A percentile compares a stretch with the other conserved stretches of the same genome.
Conservation (phyloP, 2,888 invertebrate species). For the Drosophila kanekoi region DNA sequence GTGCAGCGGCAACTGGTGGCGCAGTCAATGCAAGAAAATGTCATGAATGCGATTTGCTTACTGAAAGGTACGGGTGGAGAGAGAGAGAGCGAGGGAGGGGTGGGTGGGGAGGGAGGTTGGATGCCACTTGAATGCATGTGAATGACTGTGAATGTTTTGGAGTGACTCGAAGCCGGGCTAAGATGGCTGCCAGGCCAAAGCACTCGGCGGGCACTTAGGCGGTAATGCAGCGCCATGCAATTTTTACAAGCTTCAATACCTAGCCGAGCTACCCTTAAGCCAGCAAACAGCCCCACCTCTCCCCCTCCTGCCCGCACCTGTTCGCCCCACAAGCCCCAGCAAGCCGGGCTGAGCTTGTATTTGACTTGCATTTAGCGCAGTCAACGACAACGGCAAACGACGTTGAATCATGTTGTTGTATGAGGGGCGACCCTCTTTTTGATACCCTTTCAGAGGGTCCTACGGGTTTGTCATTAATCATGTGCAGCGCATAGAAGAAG, state of each 20-base stretch:
- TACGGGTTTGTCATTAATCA: too few relatives aligned
- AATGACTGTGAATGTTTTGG: constrained; percentile 68
- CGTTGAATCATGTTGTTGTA: constrained; percentile 24
- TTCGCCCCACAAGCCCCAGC: not conserved
- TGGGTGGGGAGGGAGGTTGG: not conserved
- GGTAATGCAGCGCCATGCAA: constrained; percentile 78
- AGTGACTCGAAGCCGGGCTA: constrained; percentile 71
- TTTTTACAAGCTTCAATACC: constrained; percentile 80
- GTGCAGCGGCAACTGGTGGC: constrained; percentile 50
- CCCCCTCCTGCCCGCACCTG: not conserved
- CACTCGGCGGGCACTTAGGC: constrained; percentile 67
- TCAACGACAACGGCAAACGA: constrained; percentile 40
- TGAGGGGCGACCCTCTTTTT: too few relatives aligned
- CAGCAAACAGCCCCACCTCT: not conserved
- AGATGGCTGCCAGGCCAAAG: constrained; percentile 67
- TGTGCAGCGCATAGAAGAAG: too few relatives aligned
- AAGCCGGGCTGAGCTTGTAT: constrained; percentile 57
- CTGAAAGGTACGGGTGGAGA: not conserved
- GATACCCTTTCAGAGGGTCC: too few relatives aligned
- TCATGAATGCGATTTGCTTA: constrained; percentile 76
- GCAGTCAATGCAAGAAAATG: constrained; percentile 77
- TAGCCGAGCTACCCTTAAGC: constrained; percentile 50
- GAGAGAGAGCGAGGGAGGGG: not conserved
- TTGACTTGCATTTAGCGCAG: constrained; percentile 78
- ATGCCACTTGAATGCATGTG: constrained; percentile 74